Conservation (phyloP, 2,888 invertebrate species). For the Idaea dimidiata region DNA sequence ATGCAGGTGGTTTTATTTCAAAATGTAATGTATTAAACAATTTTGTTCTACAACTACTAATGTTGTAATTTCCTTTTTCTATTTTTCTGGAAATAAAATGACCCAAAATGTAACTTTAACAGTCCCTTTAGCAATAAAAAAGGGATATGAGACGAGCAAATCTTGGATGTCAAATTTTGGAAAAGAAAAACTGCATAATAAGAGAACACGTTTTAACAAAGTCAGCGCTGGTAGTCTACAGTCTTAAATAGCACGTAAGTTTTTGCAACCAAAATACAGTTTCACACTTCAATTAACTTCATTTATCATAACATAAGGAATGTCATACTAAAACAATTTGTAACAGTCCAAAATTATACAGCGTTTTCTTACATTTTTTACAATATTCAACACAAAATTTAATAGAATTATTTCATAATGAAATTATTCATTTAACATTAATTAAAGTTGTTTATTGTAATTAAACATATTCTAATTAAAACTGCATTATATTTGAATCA, state of each 20-base stretch:
- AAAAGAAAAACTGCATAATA: no score
- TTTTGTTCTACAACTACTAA: no score
- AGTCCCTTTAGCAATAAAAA: no score
- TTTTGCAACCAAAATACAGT: background rate
- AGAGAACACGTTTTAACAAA: no score
- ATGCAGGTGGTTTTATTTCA: no score
- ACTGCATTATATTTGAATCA: background rate
- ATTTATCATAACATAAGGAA: background rate
- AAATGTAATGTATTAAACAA: no score
- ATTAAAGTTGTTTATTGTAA: background rate
- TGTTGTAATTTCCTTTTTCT: no score
- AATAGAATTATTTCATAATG: slow-evolving; percentile 9
- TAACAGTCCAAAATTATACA: background rate
- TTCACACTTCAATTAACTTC: background rate
- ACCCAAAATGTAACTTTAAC: no score
- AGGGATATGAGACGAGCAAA: no score
- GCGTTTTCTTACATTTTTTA: slow-evolving; percentile 7
- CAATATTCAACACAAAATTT: slow-evolving; percentile 4
- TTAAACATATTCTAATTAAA: background rate
- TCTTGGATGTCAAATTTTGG: no score
- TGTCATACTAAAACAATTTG: slow-evolving; percentile 3
- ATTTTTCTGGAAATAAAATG: no score
- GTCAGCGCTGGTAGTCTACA: background rate
- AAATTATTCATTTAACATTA: slow-evolving; percentile 2
- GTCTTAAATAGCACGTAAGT: background rate